Evolutionary conservation across 2,797 vertebrate species (phyloP).

Genomic region (Iguana delicatissima): DNA sequence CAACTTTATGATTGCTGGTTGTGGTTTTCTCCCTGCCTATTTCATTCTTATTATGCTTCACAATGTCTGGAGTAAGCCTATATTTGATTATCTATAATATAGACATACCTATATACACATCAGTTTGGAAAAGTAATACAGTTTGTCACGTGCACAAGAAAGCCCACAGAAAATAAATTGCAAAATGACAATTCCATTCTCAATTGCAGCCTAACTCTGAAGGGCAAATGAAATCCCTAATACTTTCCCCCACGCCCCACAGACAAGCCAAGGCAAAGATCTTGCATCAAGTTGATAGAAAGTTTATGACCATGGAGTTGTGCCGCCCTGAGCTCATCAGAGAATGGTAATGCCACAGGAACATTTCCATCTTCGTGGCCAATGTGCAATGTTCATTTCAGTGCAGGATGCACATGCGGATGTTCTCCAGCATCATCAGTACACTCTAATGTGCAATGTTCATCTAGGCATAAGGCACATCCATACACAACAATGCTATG

Average conservation of each 20-base stretch:
- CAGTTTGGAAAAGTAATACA: neutral
- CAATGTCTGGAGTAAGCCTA: constrained; percentile 30
- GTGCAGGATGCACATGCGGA: too few relatives aligned
- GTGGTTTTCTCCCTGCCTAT: neutral
- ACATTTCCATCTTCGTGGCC: too few relatives aligned
- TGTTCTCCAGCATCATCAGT: too few relatives aligned
- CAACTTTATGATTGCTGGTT: neutral
- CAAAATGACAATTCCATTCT: neutral
- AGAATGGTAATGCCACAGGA: too few relatives aligned
- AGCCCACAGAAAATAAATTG: neutral
- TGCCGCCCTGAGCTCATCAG: too few relatives aligned
- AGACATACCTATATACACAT: neutral
- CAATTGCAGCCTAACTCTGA: neutral
- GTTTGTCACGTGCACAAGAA: neutral
- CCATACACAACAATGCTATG: too few relatives aligned
- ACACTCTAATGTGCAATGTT: too few relatives aligned
- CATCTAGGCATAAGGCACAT: too few relatives aligned
- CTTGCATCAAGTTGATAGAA: too few relatives aligned
- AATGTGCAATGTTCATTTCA: too few relatives aligned
- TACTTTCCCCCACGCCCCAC: too few relatives aligned
- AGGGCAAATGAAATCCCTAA: neutral
- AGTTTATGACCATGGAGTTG: too few relatives aligned
- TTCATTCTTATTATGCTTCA: constrained; percentile 43
- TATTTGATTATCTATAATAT: neutral
- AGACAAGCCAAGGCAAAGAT: neutral